Conservation (phyloP, 1,140 invertebrate genomes). For the Aethina tumida region DNA sequence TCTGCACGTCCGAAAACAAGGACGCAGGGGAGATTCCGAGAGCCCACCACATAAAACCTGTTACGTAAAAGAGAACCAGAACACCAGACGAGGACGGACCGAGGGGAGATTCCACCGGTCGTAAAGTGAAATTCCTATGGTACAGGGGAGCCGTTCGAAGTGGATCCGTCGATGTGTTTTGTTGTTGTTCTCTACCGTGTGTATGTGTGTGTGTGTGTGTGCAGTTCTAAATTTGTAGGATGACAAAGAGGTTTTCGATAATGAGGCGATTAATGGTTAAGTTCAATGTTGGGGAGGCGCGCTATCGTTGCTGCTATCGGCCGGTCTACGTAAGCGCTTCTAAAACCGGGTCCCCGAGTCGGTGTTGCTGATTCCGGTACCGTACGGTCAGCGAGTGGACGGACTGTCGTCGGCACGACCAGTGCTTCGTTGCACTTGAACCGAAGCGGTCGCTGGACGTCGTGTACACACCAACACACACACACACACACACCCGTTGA, state of each 20-base stretch:
- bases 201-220: background rate
- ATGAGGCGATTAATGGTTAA: background rate
- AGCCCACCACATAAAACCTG: constrained; percentile 21
- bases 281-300: too few relatives aligned
- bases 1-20: too few relatives aligned
- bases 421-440: constrained; percentile 1
- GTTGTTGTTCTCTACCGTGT: background rate
- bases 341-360: too few relatives aligned
- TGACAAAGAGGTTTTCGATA: constrained; percentile 5
- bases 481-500: constrained; percentile 7
- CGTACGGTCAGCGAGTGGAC: too few relatives aligned
- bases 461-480: constrained; percentile 1
- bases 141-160: constrained; percentile 6
- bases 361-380: too few relatives aligned
- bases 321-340: too few relatives aligned
- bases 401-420: constrained; percentile 4
- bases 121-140: constrained; percentile 10
- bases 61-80: constrained; percentile 22
- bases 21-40: constrained; percentile 27
- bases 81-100: constrained; percentile 8
- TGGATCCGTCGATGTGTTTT: background rate
- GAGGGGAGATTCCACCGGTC: constrained; percentile 26
- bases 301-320: too few relatives aligned
- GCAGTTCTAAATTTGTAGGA: constrained; percentile 3
- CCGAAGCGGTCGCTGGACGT: background rate